These are phyloP conservation scores for Rhea pennata DNA, from an alignment of 2,113 vertebrate genomes.

Conservation along the genomic window DNA sequence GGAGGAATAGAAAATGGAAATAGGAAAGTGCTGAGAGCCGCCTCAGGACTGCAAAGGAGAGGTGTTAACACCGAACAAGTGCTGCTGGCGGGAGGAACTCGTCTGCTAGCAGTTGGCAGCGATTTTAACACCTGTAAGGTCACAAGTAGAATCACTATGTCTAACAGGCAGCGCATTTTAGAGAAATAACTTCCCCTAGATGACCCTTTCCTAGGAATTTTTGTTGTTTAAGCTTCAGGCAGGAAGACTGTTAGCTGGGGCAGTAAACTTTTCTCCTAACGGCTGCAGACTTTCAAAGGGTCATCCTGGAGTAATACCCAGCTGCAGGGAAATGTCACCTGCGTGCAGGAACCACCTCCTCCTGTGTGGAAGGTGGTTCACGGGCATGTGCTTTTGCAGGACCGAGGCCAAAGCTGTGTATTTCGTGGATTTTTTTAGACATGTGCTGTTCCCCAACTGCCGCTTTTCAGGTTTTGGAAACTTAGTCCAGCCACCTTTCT, in stretches of 20 bases:
- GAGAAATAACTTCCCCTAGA: background rate
- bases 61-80: slow-evolving; percentile 1
- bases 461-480: background rate
- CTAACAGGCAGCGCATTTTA: background rate
- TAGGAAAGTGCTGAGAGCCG: background rate
- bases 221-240: background rate
- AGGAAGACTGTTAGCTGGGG: background rate
- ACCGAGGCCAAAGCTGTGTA: background rate
- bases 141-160: background rate
- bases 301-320: background rate
- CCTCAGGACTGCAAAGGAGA: slow-evolving; percentile 7
- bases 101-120: background rate
- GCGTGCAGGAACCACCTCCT: background rate
- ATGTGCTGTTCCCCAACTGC: accelerated
- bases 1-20: background rate
- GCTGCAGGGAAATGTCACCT: background rate
- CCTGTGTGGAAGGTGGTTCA: background rate
- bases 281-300: background rate
- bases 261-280: background rate
- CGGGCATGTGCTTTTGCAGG: background rate
- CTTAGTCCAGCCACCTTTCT: background rate
- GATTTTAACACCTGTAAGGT: background rate
- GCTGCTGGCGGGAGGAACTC: background rate
- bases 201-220: background rate
- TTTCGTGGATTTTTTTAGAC: background rate